Conservation (phyloP, 1,140 invertebrate species). For the Philotrypesis tridentata region DNA sequence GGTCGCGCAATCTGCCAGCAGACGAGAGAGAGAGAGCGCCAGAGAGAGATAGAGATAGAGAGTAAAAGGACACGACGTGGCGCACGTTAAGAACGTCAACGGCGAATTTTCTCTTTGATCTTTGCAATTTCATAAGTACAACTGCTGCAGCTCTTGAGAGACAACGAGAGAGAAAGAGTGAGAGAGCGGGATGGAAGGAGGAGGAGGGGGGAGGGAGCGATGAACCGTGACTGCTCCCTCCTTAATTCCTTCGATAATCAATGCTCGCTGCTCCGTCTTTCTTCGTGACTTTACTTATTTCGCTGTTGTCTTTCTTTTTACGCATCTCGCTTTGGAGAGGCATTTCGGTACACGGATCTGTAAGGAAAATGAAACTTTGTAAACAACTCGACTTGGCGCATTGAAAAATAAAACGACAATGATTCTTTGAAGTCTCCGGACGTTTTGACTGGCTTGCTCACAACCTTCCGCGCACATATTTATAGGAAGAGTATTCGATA, state of each 20-base stretch:
- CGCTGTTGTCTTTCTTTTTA: neutral
- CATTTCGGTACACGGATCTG: neutral
- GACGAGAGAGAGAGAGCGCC: neutral
- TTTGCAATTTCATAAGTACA: neutral
- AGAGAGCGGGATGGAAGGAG: too few relatives aligned
- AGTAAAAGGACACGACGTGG: neutral
- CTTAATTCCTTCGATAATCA: neutral
- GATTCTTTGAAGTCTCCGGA: neutral
- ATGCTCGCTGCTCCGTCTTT: neutral
- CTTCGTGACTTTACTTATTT: neutral
- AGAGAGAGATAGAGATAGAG: neutral
- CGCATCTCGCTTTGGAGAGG: neutral
- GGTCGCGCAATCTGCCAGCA: neutral
- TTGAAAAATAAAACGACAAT: constrained; percentile 1
- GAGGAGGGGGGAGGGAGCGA: too few relatives aligned
- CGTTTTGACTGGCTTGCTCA: neutral
- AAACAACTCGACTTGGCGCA: neutral
- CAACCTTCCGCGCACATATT: neutral
- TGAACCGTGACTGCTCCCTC: neutral
- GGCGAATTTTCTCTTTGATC: neutral
- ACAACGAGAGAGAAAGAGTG: neutral
- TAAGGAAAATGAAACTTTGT: constrained; percentile 21
- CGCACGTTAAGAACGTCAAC: neutral
- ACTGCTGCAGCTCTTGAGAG: neutral
- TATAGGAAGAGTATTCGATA: neutral